These are phyloP conservation scores for Diplodus puntazzo DNA, from an alignment of 2,797 vertebrate genomes.

Conservation along the genomic window DNA sequence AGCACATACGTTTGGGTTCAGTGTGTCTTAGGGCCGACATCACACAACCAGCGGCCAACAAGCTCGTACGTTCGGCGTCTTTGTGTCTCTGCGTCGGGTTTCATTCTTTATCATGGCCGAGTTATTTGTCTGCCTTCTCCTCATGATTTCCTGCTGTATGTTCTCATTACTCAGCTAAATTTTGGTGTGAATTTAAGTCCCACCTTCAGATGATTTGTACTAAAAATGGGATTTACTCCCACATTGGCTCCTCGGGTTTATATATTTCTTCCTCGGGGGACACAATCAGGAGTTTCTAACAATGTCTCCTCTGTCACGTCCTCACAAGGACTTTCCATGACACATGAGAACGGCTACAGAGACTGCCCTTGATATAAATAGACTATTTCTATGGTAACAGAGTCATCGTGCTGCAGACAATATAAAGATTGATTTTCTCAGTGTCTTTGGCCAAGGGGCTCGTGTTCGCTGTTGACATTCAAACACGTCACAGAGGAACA, in stretches of 20 bases:
- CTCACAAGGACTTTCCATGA: constrained; percentile 72
- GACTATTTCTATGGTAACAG: constrained; percentile 65
- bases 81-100: too few species aligned
- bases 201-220: background rate
- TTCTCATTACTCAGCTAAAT: background rate
- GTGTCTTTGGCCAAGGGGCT: constrained; percentile 48
- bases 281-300: constrained; percentile 6
- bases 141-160: background rate
- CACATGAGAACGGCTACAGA: constrained; percentile 59
- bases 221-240: constrained; percentile 10
- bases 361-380: constrained; percentile 71
- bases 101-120: too few species aligned
- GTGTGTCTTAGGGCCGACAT: too few species aligned
- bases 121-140: background rate
- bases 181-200: background rate
- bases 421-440: constrained; percentile 67
- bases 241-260: background rate
- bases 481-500: constrained; percentile 14
- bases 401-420: constrained; percentile 41
- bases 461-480: constrained; percentile 47
- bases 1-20: too few species aligned
- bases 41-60: too few species aligned
- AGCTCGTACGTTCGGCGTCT: too few species aligned
- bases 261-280: background rate
- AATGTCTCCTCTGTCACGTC: constrained; percentile 43